A percentile compares a stretch with the other conserved stretches of the same genome.
phyloP scores from a whole-genome alignment of 92 coral and sea anemone species.

The Galaxea fascicularis region DNA sequence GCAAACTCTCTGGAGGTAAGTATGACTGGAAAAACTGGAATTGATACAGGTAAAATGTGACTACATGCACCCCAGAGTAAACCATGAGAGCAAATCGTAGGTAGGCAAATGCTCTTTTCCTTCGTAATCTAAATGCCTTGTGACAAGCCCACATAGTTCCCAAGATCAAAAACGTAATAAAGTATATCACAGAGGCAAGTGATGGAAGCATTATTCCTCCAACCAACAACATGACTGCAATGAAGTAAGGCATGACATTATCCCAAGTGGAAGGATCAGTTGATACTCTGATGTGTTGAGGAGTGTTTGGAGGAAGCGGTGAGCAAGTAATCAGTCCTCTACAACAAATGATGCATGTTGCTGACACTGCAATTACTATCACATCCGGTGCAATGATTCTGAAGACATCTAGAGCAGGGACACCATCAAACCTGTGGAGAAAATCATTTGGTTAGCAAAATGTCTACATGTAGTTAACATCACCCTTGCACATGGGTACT shows the following conservation, averaged over 20 bases:
- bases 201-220: conserved; percentile 94
- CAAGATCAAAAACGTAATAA: conserved; percentile 78
- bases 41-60: conserved; percentile 85
- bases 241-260: conserved; percentile 85
- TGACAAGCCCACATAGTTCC: conserved; percentile 98
- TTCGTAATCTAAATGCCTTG: conserved; percentile 69
- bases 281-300: conserved; percentile 53
- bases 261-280: conserved; percentile 72
- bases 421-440: conserved; percentile 87
- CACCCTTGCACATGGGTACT: no score
- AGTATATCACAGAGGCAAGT: conserved; percentile 84
- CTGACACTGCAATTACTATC: conserved; percentile 76
- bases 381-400: conserved; percentile 91
- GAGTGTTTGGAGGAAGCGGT: conserved; percentile 61
- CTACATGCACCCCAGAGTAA: conserved; percentile 86
- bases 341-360: conserved; percentile 82
- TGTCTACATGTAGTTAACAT: no score
- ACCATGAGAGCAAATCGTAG: conserved; percentile 87
- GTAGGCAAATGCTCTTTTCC: conserved; percentile 78
- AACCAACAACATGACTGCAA: conserved; percentile 82
- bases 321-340: conserved; percentile 70
- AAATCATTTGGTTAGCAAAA: not conserved
- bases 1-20: conserved; percentile 81
- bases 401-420: conserved; percentile 83
- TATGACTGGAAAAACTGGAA: conserved; percentile 90